Base-by-base conservation (phyloP, 2,113 vertebrate genomes). In the Dipodomys ordii region DNA sequence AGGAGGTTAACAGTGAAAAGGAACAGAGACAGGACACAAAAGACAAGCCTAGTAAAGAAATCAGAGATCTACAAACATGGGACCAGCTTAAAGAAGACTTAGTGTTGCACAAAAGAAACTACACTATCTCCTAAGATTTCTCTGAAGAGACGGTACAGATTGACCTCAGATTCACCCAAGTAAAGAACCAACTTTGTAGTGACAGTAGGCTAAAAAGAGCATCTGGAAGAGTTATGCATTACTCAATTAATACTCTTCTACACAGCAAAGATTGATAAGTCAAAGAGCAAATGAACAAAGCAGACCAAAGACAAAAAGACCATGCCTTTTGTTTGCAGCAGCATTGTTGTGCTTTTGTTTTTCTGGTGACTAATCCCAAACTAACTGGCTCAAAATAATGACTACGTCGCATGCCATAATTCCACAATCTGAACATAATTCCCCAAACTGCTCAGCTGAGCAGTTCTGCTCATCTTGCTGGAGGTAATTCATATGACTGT, bases 251-350 rank as follows among this genome's bases (percentile, higher is more conserved):
- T 71, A 82, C 32, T 91, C 84, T 69, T 91, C 74, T 87, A 28
- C 11, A 22, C 77, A 68, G 18, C 15, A 35, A 27, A 78, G 35
- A 80, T 9, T 64, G 44, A 19, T 35, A 94, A 93, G 30, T 35
- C 27, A 88, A 94, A 89, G 32, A 67, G 15, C 30, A 83, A 94
- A 95, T 77, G 3, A 57, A 69, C 44, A 87, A 85, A 88, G 77
- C 6, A 77, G 32, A 3, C 10, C 19, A 76, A 82, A 80, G n/a
- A n/a, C n/a, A 79, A 92, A 85, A 87, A 49, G 39, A 39, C 57
- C 90, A 83, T 0, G 80, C 0, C 30, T 27, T 85, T 85, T 35
- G 62, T 93, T 93, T 88, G 83, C 53, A 91, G 90, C 23, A 94
- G 83, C 2, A 77, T 16, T 73, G 1, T 35, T n/a, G 1, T 20